These are phyloP conservation scores for Acronicta aceris DNA, from an alignment of 2,888 invertebrate species.

Conservation along the genomic window DNA sequence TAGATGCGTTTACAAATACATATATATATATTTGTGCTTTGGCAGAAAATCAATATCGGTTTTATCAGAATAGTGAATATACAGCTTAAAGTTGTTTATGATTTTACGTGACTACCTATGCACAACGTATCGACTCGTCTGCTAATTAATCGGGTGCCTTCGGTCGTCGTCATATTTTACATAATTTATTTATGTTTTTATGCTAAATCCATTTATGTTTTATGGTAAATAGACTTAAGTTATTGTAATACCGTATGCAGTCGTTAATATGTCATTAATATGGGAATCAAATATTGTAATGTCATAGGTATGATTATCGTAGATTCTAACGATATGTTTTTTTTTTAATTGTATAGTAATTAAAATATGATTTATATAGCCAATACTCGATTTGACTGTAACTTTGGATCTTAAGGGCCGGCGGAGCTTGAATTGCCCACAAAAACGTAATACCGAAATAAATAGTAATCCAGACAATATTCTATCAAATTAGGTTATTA, in stretches of 20 bases:
- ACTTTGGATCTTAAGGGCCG: no score
- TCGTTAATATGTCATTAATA: conserved; percentile 8
- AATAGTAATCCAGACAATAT: no score
- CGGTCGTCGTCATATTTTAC: conserved; percentile 26
- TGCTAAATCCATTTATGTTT: conserved; percentile 32
- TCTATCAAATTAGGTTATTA: no score
- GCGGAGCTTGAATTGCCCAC: no score
- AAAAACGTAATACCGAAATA: no score
- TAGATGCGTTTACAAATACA: no score
- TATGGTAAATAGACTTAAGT: conserved; percentile 28
- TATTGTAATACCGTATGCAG: conserved; percentile 5
- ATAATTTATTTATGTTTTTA: conserved; percentile 18
- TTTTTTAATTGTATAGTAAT: no score
- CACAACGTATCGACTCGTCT: conserved; percentile 29
- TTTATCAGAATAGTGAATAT: neutral
- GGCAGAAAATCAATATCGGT: no score
- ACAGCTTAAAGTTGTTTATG: conserved; percentile 3
- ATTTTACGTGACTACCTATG: conserved; percentile 5
- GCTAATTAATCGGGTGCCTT: conserved; percentile 43
- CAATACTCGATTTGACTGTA: no score
- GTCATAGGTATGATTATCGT: neutral
- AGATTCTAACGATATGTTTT: neutral
- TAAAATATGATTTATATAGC: no score
- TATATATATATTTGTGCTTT: no score
- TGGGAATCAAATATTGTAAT: neutral